Conservation (phyloP, 2,113 vertebrate species). For the Pogona vitticeps region DNA sequence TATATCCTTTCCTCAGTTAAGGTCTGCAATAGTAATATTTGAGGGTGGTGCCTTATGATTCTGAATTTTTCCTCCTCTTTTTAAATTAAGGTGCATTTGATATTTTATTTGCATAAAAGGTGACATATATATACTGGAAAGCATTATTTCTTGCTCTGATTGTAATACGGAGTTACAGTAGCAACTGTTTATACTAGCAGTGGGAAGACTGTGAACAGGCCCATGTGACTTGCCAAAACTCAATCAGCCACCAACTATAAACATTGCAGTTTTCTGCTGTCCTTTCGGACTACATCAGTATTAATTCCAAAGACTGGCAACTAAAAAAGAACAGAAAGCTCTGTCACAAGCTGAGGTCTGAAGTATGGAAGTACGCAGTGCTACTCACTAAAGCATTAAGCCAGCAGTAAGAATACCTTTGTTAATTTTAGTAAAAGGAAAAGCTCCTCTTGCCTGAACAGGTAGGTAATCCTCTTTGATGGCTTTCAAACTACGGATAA, state of each 20-base stretch:
- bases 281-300: slow-evolving; percentile 22
- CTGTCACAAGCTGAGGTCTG: slow-evolving; percentile 39
- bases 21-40: slow-evolving; percentile 38
- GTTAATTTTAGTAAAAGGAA: slow-evolving; percentile 72
- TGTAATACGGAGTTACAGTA: slow-evolving; percentile 25
- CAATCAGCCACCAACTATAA: neutral
- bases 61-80: slow-evolving; percentile 28
- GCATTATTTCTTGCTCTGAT: neutral
- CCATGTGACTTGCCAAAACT: slow-evolving; percentile 12
- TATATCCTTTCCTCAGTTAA: neutral
- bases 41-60: slow-evolving; percentile 42
- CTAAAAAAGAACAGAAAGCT: slow-evolving; percentile 49
- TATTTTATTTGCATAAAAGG: slow-evolving; percentile 41
- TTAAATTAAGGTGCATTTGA: slow-evolving; percentile 35
- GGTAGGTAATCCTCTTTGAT: slow-evolving; percentile 66
- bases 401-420: slow-evolving; percentile 42
- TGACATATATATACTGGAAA: slow-evolving; percentile 39
- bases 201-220: slow-evolving; percentile 42
- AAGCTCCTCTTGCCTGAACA: slow-evolving; percentile 67
- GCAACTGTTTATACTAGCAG: slow-evolving; percentile 37
- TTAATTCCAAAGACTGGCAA: slow-evolving; percentile 19
- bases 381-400: slow-evolving; percentile 52
- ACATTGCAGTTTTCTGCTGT: neutral
- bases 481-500: slow-evolving; percentile 68
- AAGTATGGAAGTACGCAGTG: slow-evolving; percentile 29